Conservation (phyloP, 1,140 invertebrate species). For the Lepidurus apus region DNA sequence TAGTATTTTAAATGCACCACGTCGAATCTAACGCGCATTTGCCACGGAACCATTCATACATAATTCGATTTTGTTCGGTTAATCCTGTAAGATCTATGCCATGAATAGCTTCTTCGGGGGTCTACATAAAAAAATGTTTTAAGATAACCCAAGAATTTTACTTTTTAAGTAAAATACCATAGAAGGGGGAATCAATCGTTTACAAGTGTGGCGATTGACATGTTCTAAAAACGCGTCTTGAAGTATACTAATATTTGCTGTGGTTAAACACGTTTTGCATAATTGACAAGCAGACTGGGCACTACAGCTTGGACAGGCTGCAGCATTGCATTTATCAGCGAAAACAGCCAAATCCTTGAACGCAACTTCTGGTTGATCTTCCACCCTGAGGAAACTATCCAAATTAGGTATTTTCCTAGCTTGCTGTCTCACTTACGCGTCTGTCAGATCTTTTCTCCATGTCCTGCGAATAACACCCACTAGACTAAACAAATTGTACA, state of each 20-base stretch:
- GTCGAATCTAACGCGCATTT: slow-evolving; percentile 67
- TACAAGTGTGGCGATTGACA: slow-evolving; percentile 66
- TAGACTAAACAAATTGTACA: slow-evolving; percentile 77
- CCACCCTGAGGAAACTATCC: slow-evolving; percentile 55
- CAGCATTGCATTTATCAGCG: slow-evolving; percentile 60
- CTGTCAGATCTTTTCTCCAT: slow-evolving; percentile 33
- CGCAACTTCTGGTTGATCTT: slow-evolving; percentile 50
- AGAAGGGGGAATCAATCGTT: slow-evolving; percentile 69
- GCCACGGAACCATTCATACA: slow-evolving; percentile 72
- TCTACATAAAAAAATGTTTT: slow-evolving; percentile 44
- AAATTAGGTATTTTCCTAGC: slow-evolving; percentile 35
- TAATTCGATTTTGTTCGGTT: slow-evolving; percentile 58
- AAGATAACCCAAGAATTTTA: neutral
- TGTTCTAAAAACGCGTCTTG: slow-evolving; percentile 68
- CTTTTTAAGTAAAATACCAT: slow-evolving; percentile 54
- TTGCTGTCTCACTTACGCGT: neutral
- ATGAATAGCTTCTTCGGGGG: slow-evolving; percentile 43
- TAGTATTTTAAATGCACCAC: slow-evolving; percentile 54
- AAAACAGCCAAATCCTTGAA: slow-evolving; percentile 74
- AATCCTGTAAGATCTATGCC: slow-evolving; percentile 48
- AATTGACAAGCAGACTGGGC: slow-evolving; percentile 61
- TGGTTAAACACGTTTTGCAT: slow-evolving; percentile 69
- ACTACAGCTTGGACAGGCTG: slow-evolving; percentile 59
- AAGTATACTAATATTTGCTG: slow-evolving; percentile 54
- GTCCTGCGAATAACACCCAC: slow-evolving; percentile 64